Evolutionary conservation across 2,113 vertebrate species (phyloP).

Genomic region (Phoenicopterus ruber): DNA sequence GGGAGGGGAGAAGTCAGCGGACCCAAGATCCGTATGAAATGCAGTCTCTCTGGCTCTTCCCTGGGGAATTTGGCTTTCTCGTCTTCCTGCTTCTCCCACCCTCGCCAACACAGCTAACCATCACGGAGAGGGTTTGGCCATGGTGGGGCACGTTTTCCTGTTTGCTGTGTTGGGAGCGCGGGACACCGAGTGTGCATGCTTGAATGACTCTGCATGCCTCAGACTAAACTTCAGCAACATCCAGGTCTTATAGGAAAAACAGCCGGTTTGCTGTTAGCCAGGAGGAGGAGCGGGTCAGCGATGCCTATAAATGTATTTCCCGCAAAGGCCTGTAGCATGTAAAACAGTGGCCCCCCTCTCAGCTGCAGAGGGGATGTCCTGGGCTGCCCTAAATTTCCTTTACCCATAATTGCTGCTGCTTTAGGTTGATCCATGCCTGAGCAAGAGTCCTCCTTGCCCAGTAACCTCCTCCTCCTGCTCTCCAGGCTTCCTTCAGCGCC

Average conservation of each 20-base stretch:
- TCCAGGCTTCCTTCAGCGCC: not conserved
- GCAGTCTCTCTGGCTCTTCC: not conserved
- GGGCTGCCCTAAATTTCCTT: not conserved
- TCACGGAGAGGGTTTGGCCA: not conserved
- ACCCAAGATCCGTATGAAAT: not conserved
- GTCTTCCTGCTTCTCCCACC: not conserved
- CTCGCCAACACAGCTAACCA: not conserved
- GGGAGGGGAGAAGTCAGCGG: not conserved
- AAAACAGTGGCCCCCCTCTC: not conserved
- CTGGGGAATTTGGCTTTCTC: not conserved
- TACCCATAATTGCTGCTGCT: not conserved
- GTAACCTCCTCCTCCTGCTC: not conserved
- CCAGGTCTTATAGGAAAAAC: not conserved
- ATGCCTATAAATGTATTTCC: not conserved
- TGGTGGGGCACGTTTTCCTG: not conserved
- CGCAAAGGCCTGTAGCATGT: not conserved
- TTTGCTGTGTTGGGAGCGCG: not conserved
- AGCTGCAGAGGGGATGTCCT: not conserved
- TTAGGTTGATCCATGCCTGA: not conserved
- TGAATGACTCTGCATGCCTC: slow-evolving; percentile 23
- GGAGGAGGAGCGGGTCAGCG: not conserved
- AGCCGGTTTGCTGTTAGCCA: not conserved
- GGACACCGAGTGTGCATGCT: slow-evolving; percentile 51
- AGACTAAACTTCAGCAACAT: slow-evolving; percentile 6
- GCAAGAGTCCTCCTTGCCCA: not conserved